Conservation (phyloP, 2,888 invertebrate species). For the Pediacus dermestoides region DNA sequence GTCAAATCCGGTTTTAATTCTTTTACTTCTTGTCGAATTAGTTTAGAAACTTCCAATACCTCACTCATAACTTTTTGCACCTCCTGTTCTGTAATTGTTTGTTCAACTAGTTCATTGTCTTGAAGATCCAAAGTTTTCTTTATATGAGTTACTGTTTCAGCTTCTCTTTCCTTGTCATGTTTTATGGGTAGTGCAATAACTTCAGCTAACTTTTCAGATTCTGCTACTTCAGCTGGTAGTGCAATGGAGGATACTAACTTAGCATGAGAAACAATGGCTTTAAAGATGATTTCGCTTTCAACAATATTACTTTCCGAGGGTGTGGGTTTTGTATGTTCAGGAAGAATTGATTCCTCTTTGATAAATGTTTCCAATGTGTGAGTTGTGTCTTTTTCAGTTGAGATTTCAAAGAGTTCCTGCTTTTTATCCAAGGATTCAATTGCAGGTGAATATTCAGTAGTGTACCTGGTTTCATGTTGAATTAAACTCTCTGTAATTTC, state of each 20-base stretch:
- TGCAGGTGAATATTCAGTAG: too few species aligned
- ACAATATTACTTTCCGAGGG: constrained; percentile 2
- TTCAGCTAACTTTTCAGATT: constrained; percentile 23
- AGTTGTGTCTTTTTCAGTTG: too few species aligned
- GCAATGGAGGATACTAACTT: constrained; percentile 40
- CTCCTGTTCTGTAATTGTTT: constrained; percentile 32
- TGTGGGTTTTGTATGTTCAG: not conserved
- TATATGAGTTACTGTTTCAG: constrained; percentile 21
- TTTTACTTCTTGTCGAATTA: constrained; percentile 52
- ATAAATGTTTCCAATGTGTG: too few species aligned
- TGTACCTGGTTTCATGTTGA: too few species aligned
- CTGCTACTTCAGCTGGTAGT: constrained; percentile 29
- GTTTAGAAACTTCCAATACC: constrained; percentile 51
- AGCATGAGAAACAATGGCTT: constrained; percentile 38
- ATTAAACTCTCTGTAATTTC: too few species aligned
- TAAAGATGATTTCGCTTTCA: constrained; percentile 31
- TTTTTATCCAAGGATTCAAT: too few species aligned
- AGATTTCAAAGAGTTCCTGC: too few species aligned
- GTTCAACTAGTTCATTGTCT: not conserved
- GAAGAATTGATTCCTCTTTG: not conserved
- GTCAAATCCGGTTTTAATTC: constrained; percentile 54
- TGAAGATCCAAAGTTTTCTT: constrained; percentile 16
- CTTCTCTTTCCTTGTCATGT: constrained; percentile 16
- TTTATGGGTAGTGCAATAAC: constrained; percentile 16
- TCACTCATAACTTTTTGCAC: constrained; percentile 50